Evolutionary conservation across 2,888 invertebrate genomes (phyloP).

Genomic region (Cataglyphis albicans): DNA sequence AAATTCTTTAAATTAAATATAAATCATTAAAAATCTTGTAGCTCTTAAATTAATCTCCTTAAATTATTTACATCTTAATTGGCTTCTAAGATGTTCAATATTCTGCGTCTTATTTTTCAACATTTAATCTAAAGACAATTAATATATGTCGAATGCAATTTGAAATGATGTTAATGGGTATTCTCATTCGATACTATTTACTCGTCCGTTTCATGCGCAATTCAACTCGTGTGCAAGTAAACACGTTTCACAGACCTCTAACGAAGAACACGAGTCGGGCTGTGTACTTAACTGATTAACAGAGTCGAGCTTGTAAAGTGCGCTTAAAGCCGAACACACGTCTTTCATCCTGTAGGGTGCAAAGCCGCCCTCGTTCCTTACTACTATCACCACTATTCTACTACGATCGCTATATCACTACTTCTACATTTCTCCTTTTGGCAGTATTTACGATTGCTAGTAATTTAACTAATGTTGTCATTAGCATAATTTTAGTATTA

Average conservation of each 20-base stretch:
- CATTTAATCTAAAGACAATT: not conserved
- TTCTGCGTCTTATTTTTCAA: too few species aligned
- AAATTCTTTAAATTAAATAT: conserved; percentile 15
- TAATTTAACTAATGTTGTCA: conserved; percentile 24
- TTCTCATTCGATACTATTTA: conserved; percentile 53
- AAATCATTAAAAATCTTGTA: not conserved
- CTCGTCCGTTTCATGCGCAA: conserved; percentile 45
- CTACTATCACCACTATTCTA: conserved; percentile 37
- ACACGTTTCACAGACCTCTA: conserved; percentile 57
- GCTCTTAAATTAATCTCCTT: not conserved
- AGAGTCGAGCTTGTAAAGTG: conserved; percentile 62
- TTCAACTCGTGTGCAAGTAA: conserved; percentile 50
- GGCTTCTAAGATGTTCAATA: not conserved
- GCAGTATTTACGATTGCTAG: conserved; percentile 6
- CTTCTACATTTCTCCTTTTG: not conserved
- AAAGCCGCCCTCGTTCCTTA: conserved; percentile 65
- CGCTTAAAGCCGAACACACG: conserved; percentile 68
- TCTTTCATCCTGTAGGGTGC: conserved; percentile 68
- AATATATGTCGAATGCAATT: not conserved
- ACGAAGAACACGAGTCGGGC: conserved; percentile 52
- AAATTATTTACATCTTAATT: not conserved
- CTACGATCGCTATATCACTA: conserved; percentile 9
- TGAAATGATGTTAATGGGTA: conserved; percentile 33
- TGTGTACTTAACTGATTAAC: conserved; percentile 65
- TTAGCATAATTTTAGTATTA: conserved; percentile 18